A percentile compares a stretch with the other conserved stretches of the same genome.
phyloP scores from a whole-genome alignment of 2,888 invertebrate species.

The Pelosia muscerda region DNA sequence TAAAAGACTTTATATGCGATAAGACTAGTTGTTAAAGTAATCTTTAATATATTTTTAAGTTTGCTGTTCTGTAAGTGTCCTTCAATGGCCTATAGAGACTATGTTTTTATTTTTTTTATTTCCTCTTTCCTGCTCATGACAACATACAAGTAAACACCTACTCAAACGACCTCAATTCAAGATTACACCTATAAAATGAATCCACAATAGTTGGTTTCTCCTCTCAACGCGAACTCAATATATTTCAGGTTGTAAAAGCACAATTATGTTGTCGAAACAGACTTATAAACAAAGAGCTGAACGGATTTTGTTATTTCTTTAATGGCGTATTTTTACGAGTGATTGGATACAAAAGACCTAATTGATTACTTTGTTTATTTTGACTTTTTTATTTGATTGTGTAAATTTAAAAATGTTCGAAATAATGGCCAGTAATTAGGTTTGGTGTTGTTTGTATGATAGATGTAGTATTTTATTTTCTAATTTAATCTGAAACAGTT shows the following conservation, averaged over 20 bases:
- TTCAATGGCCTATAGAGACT: too few relatives aligned
- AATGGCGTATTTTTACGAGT: conserved; percentile 6
- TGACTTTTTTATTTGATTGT: not conserved
- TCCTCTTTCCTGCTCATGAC: too few relatives aligned
- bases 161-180: too few relatives aligned
- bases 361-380: conserved; percentile 10
- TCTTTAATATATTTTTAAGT: too few relatives aligned
- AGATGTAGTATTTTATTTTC: not conserved
- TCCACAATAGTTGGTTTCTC: not conserved
- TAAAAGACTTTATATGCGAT: too few relatives aligned
- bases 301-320: not conserved
- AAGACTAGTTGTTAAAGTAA: too few relatives aligned
- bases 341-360: not conserved
- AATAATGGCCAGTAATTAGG: not conserved
- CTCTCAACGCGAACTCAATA: not conserved
- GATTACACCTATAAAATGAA: too few relatives aligned
- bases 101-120: too few relatives aligned
- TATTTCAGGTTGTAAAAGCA: conserved; percentile 3
- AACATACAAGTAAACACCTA: too few relatives aligned
- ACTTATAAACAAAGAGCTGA: not conserved
- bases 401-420: conserved; percentile 2
- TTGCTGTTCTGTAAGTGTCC: too few relatives aligned
- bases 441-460: not conserved
- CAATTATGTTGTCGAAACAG: not conserved
- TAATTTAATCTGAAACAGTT: too few relatives aligned